Base-by-base conservation (phyloP, 2,888 invertebrate genomes). In the Euproctis similis region DNA sequence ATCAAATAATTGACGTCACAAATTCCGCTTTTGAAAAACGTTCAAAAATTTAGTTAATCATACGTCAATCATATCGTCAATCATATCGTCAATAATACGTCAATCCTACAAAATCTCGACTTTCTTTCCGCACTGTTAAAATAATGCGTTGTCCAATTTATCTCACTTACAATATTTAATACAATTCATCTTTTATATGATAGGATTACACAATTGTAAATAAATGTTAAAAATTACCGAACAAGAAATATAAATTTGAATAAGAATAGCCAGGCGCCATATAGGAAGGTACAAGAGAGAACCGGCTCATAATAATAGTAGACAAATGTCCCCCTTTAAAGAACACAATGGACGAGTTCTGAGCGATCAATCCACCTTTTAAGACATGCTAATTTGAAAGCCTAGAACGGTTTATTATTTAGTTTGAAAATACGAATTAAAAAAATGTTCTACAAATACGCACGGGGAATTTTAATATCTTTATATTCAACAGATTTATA, bases 201-300 rank as follows among this genome's bases (percentile, higher is more conserved):
- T 71, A 62, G 57, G 65, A 72, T 78, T 72, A 73, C 72, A 77
- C 72, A 75, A 77, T 74, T 73, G 71, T 73, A 71, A 68, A 74
- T 75, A 74, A 72, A 73, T 72, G 69, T 74, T 64, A 65, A 71
- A 76, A 77, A 76, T 78, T 77, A 77, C 75, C 70, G 68, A 75
- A 78, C 75, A 70, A 62, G 62, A 74, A 67, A 69, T 62, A 63
- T 55, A 55, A 61, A 82, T 84, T 84, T 81, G 70, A 81, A 84
- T 84, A 80, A 74, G 78, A 84, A 82, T 82, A 71, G 77, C 57
- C 69, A 75, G 69, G 81, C 82, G 82, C 84, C 81, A 81, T 68
- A 73, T 75, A 76, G 74, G 71, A 77, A 81, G 78, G 71, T 75
- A 78, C 72, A 73, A 71, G 74, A 75, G 77, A 74, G 80, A 81